phyloP scores from a whole-genome alignment of 1,140 invertebrate species.

The Triops longicaudatus region DNA sequence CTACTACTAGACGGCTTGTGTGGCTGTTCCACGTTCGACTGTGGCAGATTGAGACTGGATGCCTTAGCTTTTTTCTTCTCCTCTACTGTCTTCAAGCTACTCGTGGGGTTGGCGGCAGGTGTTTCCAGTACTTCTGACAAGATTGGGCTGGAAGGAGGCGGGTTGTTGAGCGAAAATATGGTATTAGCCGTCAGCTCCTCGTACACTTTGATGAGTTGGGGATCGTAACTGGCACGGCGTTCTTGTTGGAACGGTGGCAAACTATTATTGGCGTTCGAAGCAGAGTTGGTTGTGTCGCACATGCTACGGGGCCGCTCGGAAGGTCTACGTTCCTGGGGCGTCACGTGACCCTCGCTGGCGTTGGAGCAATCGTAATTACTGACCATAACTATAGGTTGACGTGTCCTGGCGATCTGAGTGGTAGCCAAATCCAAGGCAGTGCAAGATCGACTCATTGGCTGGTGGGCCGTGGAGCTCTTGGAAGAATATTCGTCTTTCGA shows the following conservation, averaged over 20 bases:
- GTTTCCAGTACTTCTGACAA: neutral
- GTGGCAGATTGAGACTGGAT: neutral
- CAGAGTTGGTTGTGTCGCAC: neutral
- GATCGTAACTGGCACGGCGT: neutral
- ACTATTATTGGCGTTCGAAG: neutral
- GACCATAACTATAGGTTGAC: neutral
- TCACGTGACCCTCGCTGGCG: neutral
- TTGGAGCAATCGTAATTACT: slow-evolving; percentile 1
- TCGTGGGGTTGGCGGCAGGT: neutral
- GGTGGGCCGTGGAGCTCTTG: neutral
- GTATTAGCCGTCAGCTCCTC: neutral
- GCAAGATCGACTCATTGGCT: neutral
- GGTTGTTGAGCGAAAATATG: neutral
- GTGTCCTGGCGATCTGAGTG: neutral
- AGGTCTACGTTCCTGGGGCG: neutral
- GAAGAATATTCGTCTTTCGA: neutral
- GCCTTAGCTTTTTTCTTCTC: neutral
- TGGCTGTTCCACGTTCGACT: neutral
- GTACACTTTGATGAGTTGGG: neutral
- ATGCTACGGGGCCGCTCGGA: neutral
- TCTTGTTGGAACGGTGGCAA: neutral
- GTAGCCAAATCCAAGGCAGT: neutral
- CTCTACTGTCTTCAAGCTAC: neutral
- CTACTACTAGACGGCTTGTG: neutral
- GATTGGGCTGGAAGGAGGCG: neutral